These are phyloP conservation scores for Upupa epops DNA, from an alignment of 2,113 vertebrate genomes.

Conservation along the genomic window DNA sequence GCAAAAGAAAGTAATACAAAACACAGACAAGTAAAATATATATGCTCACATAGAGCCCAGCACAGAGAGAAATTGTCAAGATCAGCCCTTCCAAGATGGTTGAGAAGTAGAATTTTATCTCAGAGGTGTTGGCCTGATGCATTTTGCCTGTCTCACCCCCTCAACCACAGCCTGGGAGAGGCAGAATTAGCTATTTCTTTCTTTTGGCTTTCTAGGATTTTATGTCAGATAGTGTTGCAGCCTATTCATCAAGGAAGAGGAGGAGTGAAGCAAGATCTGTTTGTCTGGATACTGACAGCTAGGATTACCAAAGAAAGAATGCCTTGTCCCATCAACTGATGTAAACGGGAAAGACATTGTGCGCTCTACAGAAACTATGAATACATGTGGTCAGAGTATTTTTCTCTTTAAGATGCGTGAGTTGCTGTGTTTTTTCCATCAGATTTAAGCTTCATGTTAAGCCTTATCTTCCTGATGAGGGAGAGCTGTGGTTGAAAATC, in stretches of 20 bases:
- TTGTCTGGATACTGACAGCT: background rate
- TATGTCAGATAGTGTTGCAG: background rate
- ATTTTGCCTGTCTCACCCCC: conserved; percentile 34
- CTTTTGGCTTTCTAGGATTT: conserved; percentile 2
- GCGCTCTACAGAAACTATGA: background rate
- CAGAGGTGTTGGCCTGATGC: background rate
- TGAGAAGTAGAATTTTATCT: background rate
- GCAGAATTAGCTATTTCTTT: conserved; percentile 1
- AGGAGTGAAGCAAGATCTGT: background rate
- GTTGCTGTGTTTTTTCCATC: background rate
- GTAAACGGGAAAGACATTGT: background rate
- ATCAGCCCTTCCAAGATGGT: background rate
- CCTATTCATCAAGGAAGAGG: background rate
- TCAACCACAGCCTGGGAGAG: conserved; percentile 10
- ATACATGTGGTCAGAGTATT: background rate
- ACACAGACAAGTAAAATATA: background rate
- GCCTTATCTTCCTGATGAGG: background rate
- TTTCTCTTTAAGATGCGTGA: background rate
- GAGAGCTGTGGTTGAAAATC: background rate
- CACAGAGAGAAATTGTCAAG: background rate
- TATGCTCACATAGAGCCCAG: background rate
- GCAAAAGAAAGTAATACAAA: conserved; percentile 14
- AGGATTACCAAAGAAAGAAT: background rate
- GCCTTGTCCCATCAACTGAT: background rate
- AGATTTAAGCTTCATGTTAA: background rate